Evolutionary conservation across 2,888 invertebrate genomes (phyloP), one percentile per base, ranked within the genome.

Genomic region (Heliconius sara): DNA sequence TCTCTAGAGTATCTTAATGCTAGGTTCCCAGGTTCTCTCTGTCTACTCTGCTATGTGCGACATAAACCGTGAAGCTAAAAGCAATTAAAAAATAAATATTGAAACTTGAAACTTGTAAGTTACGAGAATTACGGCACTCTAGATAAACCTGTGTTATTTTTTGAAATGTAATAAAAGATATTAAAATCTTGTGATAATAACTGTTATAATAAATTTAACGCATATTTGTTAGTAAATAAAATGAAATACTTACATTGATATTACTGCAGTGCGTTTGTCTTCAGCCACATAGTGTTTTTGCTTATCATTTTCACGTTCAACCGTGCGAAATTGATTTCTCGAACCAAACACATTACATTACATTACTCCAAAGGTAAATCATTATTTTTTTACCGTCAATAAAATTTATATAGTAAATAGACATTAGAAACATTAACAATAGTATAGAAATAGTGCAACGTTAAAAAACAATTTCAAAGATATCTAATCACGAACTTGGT

Each of bases 401-500:
- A 80, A 68, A 67, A n/a, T 80, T 80, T 77, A 80, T 71, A 80
- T 76, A 68, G 80, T 78, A 80, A 77, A 82, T 79, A 87, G 85
- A 85, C 84, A 85, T 84, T 85, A 85, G 83, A 86, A 88, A 88
- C 57, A 66, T 81, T 68, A 84, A 83, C 83, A 84, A 89, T 87
- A 90, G 88, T 85, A 84, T 88, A 89, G 88, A 87, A 88, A 89
- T 84, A 85, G 87, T 86, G 88, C 85, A 89, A 91, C 88, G 82
- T 86, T 84, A 89, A 90, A 88, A 89, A 88, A 85, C 83, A 88
- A 88, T 85, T 87, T 88, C 85, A 87, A 88, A 88, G 85, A 88
- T 86, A 63, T 80, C 85, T 86, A 85, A 83, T 16, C 63, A 65
- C 75, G 84, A 85, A 85, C 82, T 85, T 73, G 73, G n/a, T 84